Base-by-base conservation (phyloP, 2,113 vertebrate species). In the Pelecanus crispus region DNA sequence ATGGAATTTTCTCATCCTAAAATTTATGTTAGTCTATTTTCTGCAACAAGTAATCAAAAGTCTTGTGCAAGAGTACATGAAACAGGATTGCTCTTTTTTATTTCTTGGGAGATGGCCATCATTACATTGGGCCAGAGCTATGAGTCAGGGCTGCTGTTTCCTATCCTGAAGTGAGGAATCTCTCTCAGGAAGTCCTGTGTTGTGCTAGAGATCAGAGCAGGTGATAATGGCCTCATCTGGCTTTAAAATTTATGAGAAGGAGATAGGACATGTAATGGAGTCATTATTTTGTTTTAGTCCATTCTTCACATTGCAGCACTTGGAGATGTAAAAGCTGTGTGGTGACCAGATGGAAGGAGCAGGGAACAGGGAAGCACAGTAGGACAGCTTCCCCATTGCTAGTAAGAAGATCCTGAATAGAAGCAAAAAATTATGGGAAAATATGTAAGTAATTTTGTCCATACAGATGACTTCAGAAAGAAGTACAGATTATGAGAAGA, bases 171-270 rank as follows among this genome's bases (percentile, higher is more conserved):
- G 61, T 82, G 92, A 95, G 84, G 91, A 94, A 97, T 96, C 91
- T 94, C 77, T 94, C 92, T 97, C 95, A 92, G 94, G 96, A 97
- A 96, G 96, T 93, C 77, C 92, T 96, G 94, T 95, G 92, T 89
- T 95, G 45, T 92, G 94, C 92, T 95, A 68, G 66, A 95, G 95
- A 96, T 97, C 92, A 97, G 91, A 97, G 88, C 83, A 94, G 97
- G 96, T 97, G 94, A 97, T 96, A 97, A 97, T 92, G 86, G 91
- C 72, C 95, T 95, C 95, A 95, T 95, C 88, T 97, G 96, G 86
- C 88, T 94, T 94, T 91, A 89, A 97, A 96, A 97, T 91, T 96
- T 95, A 95, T 1, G 73, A 92, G 94, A 77, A 94, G 80, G 83
- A 97, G 96, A 93, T 81, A 92, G 90, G 62, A 82, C 77, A 58